Conservation (phyloP, 2,888 invertebrate genomes). For the Hoplodrina blanda region DNA sequence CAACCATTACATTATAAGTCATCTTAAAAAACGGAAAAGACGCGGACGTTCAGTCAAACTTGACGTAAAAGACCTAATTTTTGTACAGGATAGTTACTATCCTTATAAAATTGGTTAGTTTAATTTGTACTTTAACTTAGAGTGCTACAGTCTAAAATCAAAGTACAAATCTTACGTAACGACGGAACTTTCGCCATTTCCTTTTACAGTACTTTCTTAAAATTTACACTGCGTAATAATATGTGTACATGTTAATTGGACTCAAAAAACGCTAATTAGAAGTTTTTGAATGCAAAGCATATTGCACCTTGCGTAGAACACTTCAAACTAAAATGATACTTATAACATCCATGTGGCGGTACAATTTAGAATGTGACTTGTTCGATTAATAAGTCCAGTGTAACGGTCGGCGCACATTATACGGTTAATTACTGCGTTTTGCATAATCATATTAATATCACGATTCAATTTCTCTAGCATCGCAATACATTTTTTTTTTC, state of each 20-base stretch:
- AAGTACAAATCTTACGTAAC: slow-evolving; percentile 23
- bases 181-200: slow-evolving; percentile 36
- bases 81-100: background rate
- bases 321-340: slow-evolving; percentile 26
- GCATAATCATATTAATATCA: slow-evolving; percentile 60
- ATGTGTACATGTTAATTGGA: slow-evolving; percentile 58
- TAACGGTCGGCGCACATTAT: slow-evolving; percentile 65
- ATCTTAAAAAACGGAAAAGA: background rate
- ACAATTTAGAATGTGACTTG: slow-evolving; percentile 27
- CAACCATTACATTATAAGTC: background rate
- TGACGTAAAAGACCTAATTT: background rate
- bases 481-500: slow-evolving; percentile 1
- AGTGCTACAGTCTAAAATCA: background rate
- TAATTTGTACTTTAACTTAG: too few species aligned
- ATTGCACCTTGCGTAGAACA: slow-evolving; percentile 47
- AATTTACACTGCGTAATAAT: slow-evolving; percentile 46
- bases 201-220: slow-evolving; percentile 57
- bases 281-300: slow-evolving; percentile 59
- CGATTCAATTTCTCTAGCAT: slow-evolving; percentile 59
- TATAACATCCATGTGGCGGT: slow-evolving; percentile 12
- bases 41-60: too few species aligned
- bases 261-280: slow-evolving; percentile 57
- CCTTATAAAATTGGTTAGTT: too few species aligned
- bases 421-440: slow-evolving; percentile 57
- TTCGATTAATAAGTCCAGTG: slow-evolving; percentile 48